Conservation (phyloP, 2,113 vertebrate genomes). For the Canis aureus region DNA sequence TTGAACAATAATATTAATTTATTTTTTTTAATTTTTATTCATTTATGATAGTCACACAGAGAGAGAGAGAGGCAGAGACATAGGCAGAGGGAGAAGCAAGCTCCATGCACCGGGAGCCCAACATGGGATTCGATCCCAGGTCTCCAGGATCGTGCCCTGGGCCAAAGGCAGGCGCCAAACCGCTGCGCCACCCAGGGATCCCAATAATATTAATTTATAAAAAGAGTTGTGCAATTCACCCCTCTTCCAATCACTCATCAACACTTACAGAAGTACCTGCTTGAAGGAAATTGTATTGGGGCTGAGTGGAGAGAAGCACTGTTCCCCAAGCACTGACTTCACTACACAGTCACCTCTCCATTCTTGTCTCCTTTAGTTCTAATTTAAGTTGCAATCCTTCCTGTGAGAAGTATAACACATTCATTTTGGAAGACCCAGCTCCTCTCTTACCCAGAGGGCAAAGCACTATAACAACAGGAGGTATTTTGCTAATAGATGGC, state of each 20-base stretch:
- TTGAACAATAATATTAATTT: background rate
- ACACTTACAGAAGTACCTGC: background rate
- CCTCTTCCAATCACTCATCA: background rate
- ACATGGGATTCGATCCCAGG: no score
- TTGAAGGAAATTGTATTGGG: background rate
- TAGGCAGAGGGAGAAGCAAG: no score
- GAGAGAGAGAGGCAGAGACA: no score
- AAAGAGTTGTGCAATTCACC: background rate
- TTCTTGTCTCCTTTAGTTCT: background rate
- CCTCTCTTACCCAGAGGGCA: background rate
- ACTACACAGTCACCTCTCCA: background rate
- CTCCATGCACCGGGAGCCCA: no score
- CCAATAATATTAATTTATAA: background rate
- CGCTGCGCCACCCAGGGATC: no score
- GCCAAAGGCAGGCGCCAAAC: no score
- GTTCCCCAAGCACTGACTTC: background rate
- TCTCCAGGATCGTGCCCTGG: no score
- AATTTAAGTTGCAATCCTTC: background rate
- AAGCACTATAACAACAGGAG: background rate
- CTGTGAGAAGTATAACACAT: background rate
- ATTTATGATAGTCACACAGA: no score
- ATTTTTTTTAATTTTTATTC: no score
- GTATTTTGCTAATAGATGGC: no score
- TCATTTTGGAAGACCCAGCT: background rate
- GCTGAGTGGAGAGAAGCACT: background rate